Base-by-base conservation (phyloP, 2,797 vertebrate species). In the Chaenodraco wilsoni region DNA sequence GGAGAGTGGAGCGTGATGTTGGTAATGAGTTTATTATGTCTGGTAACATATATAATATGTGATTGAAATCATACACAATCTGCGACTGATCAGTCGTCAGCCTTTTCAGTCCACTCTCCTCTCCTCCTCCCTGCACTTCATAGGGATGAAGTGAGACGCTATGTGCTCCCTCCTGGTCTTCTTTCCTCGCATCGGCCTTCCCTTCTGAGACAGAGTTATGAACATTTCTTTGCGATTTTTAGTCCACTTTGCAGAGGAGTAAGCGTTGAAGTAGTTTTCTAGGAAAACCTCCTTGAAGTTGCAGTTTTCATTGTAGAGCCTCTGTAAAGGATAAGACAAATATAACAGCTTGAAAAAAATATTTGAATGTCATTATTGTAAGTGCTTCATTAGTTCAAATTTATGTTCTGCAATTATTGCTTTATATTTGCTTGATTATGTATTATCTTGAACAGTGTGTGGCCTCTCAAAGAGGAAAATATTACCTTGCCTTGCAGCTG, bases 241-340 rank as follows among this genome's bases (percentile, higher is more conserved):
- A 90, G 95, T 98, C 96, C 96, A 96, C 91, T 95, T 97, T 87
- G 95, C 95, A 57, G 97, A 99, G 77, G 97, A 96, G n/a, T 99
- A 99, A 1, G 98, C 98, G 10, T 98, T 99, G 81, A 98, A 99
- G 88, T 96, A 96, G 87, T 99, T 99, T 94, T 99, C 98, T 94
- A 99, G 93, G 88, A 99, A 97, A 79, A 97, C 91, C 91, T 99
- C 98, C 82, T 96, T 97, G 91, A 99, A 99, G 95, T 98, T 97
- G 94, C 98, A 99, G 91, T 95, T 98, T 80, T 99, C 97, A 0
- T 93, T 97, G 93, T 98, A 98, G 85, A 94, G 95, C 92, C 96
- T 99, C 98, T 99, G 94, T 91, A 76, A 81, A 85, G 33, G 19
- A 81, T 16, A 57, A 79, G 1, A 79, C 40, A 48, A 40, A 76